Percentiles rank a stretch among this genome's conserved stretches.
phyloP scores from a whole-genome alignment of 2,888 invertebrate species.

The Coecobrya sp. region DNA sequence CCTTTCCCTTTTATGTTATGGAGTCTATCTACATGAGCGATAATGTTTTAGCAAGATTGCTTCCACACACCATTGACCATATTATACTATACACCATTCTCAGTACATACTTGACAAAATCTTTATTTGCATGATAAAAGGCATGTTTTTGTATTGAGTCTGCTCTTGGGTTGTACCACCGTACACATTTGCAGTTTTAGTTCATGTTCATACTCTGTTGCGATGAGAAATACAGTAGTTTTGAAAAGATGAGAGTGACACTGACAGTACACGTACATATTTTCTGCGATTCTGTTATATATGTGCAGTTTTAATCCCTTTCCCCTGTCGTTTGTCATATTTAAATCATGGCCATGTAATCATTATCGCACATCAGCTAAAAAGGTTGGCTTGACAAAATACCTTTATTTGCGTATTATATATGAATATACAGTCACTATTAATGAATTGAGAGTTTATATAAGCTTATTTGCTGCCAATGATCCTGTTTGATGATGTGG shows the following conservation, averaged over 20 bases:
- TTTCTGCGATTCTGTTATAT: neutral
- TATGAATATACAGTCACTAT: neutral
- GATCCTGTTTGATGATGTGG: constrained; percentile 26
- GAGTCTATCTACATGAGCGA: neutral
- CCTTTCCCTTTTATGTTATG: constrained; percentile 30
- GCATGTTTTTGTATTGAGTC: neutral
- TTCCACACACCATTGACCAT: neutral
- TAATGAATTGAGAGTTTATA: neutral
- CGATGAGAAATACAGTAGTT: neutral
- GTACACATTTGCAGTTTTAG: no score
- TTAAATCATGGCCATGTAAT: constrained; percentile 15
- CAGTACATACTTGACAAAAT: no score
- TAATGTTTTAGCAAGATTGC: neutral
- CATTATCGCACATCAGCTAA: constrained; percentile 19
- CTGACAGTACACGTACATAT: neutral
- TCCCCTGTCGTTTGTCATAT: neutral
- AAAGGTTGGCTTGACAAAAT: constrained; percentile 24
- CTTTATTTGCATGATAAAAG: constrained; percentile 42
- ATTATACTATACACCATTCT: no score
- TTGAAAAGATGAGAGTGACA: neutral
- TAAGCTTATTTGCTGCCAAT: neutral
- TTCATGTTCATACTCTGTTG: neutral
- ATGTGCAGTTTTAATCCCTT: constrained; percentile 26
- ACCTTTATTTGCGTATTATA: constrained; percentile 9
- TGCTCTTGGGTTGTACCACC: no score